Evolutionary conservation across 2,113 vertebrate genomes (phyloP).

Genomic region (Dissostichus mawsoni): DNA sequence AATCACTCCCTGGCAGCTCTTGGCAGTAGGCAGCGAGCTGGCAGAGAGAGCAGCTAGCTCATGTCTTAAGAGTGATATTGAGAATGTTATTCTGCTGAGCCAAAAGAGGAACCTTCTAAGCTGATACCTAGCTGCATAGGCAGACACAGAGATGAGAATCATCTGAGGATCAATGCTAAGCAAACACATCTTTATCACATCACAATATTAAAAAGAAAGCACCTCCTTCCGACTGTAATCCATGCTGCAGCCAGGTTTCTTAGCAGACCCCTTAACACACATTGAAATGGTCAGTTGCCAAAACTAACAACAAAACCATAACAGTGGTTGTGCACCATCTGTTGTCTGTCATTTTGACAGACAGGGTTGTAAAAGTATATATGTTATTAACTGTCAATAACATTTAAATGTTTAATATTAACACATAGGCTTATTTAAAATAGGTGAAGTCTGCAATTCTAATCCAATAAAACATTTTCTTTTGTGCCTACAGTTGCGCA

Average conservation of each 20-base stretch:
- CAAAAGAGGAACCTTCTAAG: slow-evolving; percentile 31
- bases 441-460: no score
- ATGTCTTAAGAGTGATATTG: slow-evolving; percentile 43
- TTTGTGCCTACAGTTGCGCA: no score
- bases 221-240: slow-evolving; percentile 1
- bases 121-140: slow-evolving; percentile 19
- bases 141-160: slow-evolving; percentile 36
- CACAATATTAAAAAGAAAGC: slow-evolving; percentile 14
- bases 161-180: slow-evolving; percentile 9
- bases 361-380: no score
- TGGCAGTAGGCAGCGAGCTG: slow-evolving; percentile 48
- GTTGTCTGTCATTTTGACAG: no score
- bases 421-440: no score
- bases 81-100: slow-evolving; percentile 43
- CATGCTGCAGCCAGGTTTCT: background rate
- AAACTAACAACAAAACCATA: slow-evolving; percentile 17
- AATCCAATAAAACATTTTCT: no score
- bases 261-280: background rate
- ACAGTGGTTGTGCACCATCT: no score
- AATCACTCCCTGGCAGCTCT: slow-evolving; percentile 48
- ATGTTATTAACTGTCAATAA: no score
- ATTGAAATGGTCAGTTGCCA: background rate
- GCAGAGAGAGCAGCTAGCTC: slow-evolving; percentile 39
- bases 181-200: slow-evolving; percentile 3
- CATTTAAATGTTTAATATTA: no score